Evolutionary conservation across 2,888 invertebrate genomes (phyloP), one percentile per base, ranked within the genome.

Genomic region (Phymatocera aterrima): DNA sequence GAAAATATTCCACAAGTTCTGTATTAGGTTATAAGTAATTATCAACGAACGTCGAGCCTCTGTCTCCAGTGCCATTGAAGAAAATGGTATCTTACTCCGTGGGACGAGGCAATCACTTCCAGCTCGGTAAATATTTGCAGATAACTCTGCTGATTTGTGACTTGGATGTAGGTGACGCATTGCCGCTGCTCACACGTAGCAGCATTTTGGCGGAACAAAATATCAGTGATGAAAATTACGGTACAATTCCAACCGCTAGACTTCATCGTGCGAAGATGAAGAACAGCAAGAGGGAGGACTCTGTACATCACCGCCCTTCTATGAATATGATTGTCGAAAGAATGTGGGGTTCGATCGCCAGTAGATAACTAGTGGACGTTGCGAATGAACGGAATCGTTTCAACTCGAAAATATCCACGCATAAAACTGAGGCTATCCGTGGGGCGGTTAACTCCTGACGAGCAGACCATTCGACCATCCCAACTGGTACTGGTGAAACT

Each of bases 401-500:
- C 18, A 31, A 18, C 72, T 72, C 72, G 31, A 34, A 34, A 28
- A 51, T n/a, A 18, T 8, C 28, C 72, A 18, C 2, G 21, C 68
- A 68, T 68, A 48, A 72, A 72, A 51, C 51, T 72, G 18, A 48
- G 34, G 31, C 70, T 43, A 51, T 51, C 18, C 48, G 51, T 18
- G 48, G 10, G 34, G 70, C 34, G 48, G 70, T 48, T 72, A 72
- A 72, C 51, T 51, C 70, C 51, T 72, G 70, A 72, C 72, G 72
- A 51, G 31, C 31, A 18, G 51, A 72, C 48, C 51, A 18, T 72
- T 51, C 70, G 31, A 72, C 72, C 51, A n/a, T n/a, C n/a, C n/a
- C n/a, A n/a, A n/a, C n/a, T n/a, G 34, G 72, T 51, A 28, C n/a
- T n/a, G 72, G 72, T 72, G 51, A 72, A 72, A 72, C 72, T 72